Evolutionary conservation across 2,888 invertebrate genomes (phyloP), one percentile per base, ranked within the genome.

Genomic region (Thera britannica): DNA sequence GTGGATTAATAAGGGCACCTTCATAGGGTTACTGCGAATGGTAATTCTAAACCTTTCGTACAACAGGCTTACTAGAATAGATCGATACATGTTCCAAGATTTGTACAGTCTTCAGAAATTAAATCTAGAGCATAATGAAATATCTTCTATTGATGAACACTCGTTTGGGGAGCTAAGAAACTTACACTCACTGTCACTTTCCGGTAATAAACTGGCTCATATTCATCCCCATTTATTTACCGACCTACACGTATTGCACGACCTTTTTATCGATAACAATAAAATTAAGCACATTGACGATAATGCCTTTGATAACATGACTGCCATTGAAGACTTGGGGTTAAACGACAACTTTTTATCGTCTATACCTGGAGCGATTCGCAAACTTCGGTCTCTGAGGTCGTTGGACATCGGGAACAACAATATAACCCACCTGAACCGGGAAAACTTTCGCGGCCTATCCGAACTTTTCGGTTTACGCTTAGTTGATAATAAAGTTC

Each of bases 391-490:
- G 59, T 95, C 95, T 76, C 89, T 98, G 69, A 96, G 96, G 86
- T 96, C 96, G 35, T 92, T 98, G 74, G 97, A 97, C 90, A 94
- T 98, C 75, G 97, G 97, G 35, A 96, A 97, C 83, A 98, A 98
- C 90, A 95, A 95, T 83, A 96, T 98, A 84, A 95, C 95, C 80
- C 93, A 94, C 73, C 94, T 98, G 75, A 95, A 94, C 73, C 95
- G 96, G 81, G 95, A 96, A 77, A 96, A 96, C 75, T 97, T 98
- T 83, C 94, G 94, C 77, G 97, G 97, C 9, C 90, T 98, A 71
- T 94, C 95, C 71, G 95, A 96, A 81, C 94, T 98, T 72, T 96
- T 96, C 80, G 96, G 97, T 65, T 92, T 98, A 72, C 95, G 97
- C 72, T 88, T 98, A 77, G 97, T 97, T 67, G 96, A 97, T 89